A percentile compares a stretch with the other conserved stretches of the same genome.
Evolutionary conservation across 2,797 vertebrate genomes (phyloP).

Genomic region (Cyprinella venusta): DNA sequence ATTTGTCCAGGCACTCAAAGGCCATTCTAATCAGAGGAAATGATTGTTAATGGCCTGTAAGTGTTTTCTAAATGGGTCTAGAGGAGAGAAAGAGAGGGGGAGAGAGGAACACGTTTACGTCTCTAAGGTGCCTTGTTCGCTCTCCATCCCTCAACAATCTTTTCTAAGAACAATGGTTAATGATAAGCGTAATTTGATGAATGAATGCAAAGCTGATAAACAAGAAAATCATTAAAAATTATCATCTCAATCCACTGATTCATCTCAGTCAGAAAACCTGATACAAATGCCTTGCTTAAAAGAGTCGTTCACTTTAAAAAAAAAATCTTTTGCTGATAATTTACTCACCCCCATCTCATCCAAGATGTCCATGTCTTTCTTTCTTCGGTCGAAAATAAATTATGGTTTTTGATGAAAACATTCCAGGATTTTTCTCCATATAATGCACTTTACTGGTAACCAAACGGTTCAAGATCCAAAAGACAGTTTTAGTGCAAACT

Average conservation of each 20-base stretch:
- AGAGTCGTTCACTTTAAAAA: too few relatives aligned
- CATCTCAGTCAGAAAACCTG: not conserved
- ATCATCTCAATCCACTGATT: not conserved
- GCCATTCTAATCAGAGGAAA: constrained; percentile 54
- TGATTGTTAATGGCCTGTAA: constrained; percentile 59
- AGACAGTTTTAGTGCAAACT: too few relatives aligned
- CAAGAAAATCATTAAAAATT: constrained; percentile 1
- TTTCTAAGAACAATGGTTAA: not conserved
- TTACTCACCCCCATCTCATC: too few relatives aligned
- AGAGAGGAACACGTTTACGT: too few relatives aligned
- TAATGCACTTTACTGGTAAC: too few relatives aligned
- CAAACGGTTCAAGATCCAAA: too few relatives aligned
- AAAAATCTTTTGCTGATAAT: too few relatives aligned
- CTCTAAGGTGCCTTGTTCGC: constrained; percentile 9
- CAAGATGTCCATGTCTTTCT: too few relatives aligned
- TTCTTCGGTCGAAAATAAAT: too few relatives aligned
- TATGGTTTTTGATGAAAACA: too few relatives aligned
- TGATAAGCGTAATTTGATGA: not conserved
- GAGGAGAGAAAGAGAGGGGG: constrained; percentile 27
- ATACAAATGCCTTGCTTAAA: not conserved
- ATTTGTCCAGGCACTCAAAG: constrained; percentile 54
- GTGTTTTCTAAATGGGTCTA: constrained; percentile 55
- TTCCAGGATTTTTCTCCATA: too few relatives aligned
- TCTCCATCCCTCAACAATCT: not conserved
- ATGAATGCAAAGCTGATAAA: constrained; percentile 6